A percentile compares a stretch with the other conserved stretches of the same genome.
phyloP scores from a whole-genome alignment of 2,888 invertebrate genomes.

The Archaeoteleia sp. region DNA sequence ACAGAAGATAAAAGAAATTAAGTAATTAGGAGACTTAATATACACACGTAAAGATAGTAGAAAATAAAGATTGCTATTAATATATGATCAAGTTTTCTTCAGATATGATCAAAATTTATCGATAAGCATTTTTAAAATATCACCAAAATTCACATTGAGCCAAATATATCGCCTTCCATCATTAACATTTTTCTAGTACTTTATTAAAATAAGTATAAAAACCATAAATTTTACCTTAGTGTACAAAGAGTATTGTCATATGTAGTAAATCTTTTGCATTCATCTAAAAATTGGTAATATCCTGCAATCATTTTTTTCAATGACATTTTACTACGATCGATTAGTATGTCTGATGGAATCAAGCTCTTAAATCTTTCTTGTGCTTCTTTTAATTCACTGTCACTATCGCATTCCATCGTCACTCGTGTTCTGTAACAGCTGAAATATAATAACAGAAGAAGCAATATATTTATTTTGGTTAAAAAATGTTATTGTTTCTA shows the following conservation, averaged over 20 bases:
- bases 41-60: too few species aligned
- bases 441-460: slow-evolving; percentile 31
- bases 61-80: too few species aligned
- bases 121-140: too few species aligned
- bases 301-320: slow-evolving; percentile 37
- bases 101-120: too few species aligned
- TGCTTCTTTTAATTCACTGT: slow-evolving; percentile 69
- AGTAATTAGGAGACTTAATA: too few species aligned
- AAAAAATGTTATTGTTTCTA: too few species aligned
- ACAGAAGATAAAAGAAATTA: too few species aligned
- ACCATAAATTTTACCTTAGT: slow-evolving; percentile 33
- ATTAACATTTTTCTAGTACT: too few species aligned
- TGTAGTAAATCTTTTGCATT: slow-evolving; percentile 44
- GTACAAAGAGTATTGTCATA: slow-evolving; percentile 44
- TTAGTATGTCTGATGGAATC: slow-evolving; percentile 60
- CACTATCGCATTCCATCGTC: slow-evolving; percentile 75
- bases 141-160: not conserved
- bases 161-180: too few species aligned
- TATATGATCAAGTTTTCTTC: too few species aligned
- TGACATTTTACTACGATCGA: slow-evolving; percentile 50
- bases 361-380: slow-evolving; percentile 72
- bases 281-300: slow-evolving; percentile 35
- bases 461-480: not conserved
- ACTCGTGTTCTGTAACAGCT: slow-evolving; percentile 76
- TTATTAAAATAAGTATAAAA: too few species aligned